Base-by-base conservation (phyloP, 2,113 vertebrate species). In the Prolemur simus region DNA sequence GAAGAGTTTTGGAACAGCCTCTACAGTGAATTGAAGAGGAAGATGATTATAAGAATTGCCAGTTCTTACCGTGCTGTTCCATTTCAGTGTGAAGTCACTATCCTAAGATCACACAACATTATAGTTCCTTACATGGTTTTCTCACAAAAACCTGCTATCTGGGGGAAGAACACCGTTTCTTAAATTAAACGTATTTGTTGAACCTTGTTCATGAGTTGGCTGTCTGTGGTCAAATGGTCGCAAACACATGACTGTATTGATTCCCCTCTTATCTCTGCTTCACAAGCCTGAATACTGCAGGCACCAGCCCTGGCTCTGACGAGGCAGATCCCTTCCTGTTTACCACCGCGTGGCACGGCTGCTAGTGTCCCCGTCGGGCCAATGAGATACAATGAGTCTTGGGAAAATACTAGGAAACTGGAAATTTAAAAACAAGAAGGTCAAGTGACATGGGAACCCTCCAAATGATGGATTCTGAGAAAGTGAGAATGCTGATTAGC, bases 381-480 rank as follows among this genome's bases (percentile, higher is more conserved):
- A 7, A 81, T 23, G 91, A 83, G 81, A 91, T 45, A 0, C 49
- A 87, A 29, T 3, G 54, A 96, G 54, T 68, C 90, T 96, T 73
- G 93, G 80, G 80, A 97, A 98, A 98, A 84, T 84, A 91, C 96
- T 92, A 96, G 95, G 96, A 98, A 98, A 1, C 71, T 39, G 64
- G 66, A 89, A 25, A 73, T 86, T 92, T 91, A 68, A 97, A 98
- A 98, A 97, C 95, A 97, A 94, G 76, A 93, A 97, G 69, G 89
- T 85, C 45, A 37, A 82, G 74, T 93, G 97, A 96, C 95, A 93
- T 0, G 23, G 87, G 91, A 96, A 89, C 71, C 93, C 81, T 93
- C 82, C 86, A 86, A 78, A 64, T 82, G 11, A 0, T 47, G 60
- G 86, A 32, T 84, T 69, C 83, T 97, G 97, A 96, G 95, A 94